Conservation (phyloP, 2,797 vertebrate genomes). For the Poecilia velifera region DNA sequence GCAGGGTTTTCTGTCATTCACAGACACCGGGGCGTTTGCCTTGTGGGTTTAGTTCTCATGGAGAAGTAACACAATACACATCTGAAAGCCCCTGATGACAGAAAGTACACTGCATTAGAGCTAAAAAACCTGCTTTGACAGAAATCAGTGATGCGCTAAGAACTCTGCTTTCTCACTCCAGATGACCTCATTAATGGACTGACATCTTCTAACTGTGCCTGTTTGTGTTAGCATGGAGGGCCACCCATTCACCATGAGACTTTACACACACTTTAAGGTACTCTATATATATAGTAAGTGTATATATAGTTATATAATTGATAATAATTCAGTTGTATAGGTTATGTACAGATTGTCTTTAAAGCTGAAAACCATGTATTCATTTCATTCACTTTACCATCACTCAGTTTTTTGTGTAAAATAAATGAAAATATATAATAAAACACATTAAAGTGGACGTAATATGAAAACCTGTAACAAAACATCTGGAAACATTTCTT, state of each 20-base stretch:
- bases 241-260: neutral
- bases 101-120: neutral
- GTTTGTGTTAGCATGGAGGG: neutral
- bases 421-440: neutral
- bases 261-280: neutral
- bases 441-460: neutral
- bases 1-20: too few relatives aligned
- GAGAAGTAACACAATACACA: conserved; percentile 7
- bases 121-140: conserved; percentile 3
- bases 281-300: neutral
- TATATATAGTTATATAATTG: neutral
- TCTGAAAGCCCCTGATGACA: conserved; percentile 6
- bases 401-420: neutral
- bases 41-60: conserved; percentile 1
- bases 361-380: neutral
- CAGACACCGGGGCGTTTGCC: neutral
- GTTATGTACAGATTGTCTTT: neutral
- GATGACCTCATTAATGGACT: conserved; percentile 3
- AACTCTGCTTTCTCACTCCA: neutral
- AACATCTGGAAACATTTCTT: too few relatives aligned
- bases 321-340: neutral
- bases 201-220: neutral
- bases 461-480: neutral
- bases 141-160: conserved; percentile 1
- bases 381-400: neutral